Base-by-base conservation (phyloP, 2,113 vertebrate species). In the Struthio camelus region DNA sequence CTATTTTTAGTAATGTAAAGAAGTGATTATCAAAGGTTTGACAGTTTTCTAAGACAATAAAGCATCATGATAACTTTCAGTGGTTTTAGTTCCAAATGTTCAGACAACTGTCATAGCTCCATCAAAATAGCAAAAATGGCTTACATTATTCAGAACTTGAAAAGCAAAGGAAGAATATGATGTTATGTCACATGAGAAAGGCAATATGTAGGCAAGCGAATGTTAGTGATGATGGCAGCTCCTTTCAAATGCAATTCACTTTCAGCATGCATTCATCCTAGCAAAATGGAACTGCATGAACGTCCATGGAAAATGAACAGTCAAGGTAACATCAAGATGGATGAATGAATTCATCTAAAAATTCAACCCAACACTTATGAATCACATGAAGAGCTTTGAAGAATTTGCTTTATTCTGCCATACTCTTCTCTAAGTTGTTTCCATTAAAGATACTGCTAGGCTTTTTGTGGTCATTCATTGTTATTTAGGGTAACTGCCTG, bases 401-500 rank as follows among this genome's bases (percentile, higher is more conserved):
- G 11, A 46, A 32, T 58, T 34, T 77, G 1, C 2, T 71, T 5
- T 64, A 78, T n/a, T 69, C 32, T 42, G 8, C 1, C 7, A 5
- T 51, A 11, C 30, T 79, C 7, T 81, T 7, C 12, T 42, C 6
- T 16, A 14, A 4, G 6, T 53, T 80, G 28, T 77, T 87, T 56
- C 7, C 8, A 7, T 40, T 85, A 54, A 23, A 15, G 25, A 67
- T 38, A 25, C 4, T 6, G 13, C 12, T 62, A 14, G 8, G 9
- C 0, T 53, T 93, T 62, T 46, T 76, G 1, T 24, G 30, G 22
- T 25, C 0, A 0, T 28, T 25, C 0, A 0, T 28, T 38, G 25
- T 79, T 81, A 11, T 66, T 59, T 42, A 51, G 4, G 25, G 5
- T 59, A 78, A 87, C 3, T 32, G 23, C 13, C 18, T 30, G 38